Conservation (phyloP, 1,140 invertebrate species). For the Bombus vancouverensis region DNA sequence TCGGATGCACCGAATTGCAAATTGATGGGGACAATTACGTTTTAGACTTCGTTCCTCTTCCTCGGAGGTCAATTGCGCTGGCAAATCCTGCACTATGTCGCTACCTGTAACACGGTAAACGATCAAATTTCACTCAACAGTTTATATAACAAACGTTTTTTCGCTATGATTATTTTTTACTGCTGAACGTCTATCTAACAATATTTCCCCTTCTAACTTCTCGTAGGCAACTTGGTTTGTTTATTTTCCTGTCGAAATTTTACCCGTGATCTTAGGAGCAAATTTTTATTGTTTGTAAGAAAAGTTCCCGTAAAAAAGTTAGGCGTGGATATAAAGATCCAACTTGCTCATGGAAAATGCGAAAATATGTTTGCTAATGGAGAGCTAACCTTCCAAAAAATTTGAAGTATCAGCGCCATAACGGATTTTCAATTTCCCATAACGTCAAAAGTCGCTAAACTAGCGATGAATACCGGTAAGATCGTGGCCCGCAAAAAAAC, state of each 20-base stretch:
- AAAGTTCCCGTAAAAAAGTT: neutral
- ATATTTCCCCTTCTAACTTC: neutral
- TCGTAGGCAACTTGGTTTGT: neutral
- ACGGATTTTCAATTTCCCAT: neutral
- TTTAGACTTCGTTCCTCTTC: conserved; percentile 90
- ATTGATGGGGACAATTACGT: conserved; percentile 84
- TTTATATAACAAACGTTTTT: neutral
- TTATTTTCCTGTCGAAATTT: neutral
- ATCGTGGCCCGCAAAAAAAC: neutral
- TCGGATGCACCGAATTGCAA: too few relatives aligned
- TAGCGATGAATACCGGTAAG: neutral
- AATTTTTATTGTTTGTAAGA: too few relatives aligned
- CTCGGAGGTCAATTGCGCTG: conserved; percentile 84
- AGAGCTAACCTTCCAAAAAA: neutral
- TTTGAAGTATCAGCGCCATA: too few relatives aligned
- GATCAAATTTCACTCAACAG: neutral
- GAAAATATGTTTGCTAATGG: neutral
- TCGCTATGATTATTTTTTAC: neutral
- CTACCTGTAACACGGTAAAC: conserved; percentile 84
- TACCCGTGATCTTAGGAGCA: neutral
- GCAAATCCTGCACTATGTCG: conserved; percentile 87
- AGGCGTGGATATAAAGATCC: neutral
- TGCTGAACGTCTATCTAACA: neutral
- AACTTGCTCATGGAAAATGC: neutral
- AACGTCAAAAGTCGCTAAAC: neutral